phyloP scores from a whole-genome alignment of 2,797 vertebrate species.

The Cynodonichthys magdalenae region DNA sequence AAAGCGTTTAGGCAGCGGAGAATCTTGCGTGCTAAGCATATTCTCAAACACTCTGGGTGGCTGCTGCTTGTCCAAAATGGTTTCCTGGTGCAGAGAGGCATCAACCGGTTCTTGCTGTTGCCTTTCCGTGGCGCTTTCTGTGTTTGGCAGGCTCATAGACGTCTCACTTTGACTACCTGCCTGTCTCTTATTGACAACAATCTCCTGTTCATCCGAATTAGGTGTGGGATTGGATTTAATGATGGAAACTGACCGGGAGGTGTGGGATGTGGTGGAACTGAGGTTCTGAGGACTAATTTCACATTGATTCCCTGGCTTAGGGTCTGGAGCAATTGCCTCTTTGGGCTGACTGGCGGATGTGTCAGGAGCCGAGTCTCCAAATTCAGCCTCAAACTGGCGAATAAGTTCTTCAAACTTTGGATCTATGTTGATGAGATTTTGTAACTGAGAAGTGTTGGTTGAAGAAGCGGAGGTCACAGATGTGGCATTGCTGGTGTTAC shows the following conservation, averaged over 20 bases:
- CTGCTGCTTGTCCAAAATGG: slow-evolving; percentile 56
- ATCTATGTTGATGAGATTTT: slow-evolving; percentile 82
- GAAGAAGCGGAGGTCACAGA: slow-evolving; percentile 67
- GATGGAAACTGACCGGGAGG: slow-evolving; percentile 43
- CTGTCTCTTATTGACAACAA: slow-evolving; percentile 58
- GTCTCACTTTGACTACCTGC: slow-evolving; percentile 54
- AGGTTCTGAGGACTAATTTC: slow-evolving; percentile 66
- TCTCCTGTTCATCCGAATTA: slow-evolving; percentile 56
- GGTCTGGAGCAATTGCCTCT: slow-evolving; percentile 39
- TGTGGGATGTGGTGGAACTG: slow-evolving; percentile 52
- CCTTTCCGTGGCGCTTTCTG: slow-evolving; percentile 37
- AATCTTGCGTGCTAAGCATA: slow-evolving; percentile 78
- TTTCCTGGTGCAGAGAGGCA: slow-evolving; percentile 45
- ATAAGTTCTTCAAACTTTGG: slow-evolving; percentile 96
- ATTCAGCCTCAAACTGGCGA: slow-evolving; percentile 95
- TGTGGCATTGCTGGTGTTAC: slow-evolving; percentile 69
- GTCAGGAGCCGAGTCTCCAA: slow-evolving; percentile 81
- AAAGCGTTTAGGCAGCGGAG: slow-evolving; percentile 90
- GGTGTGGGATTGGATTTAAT: slow-evolving; percentile 44
- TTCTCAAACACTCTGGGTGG: slow-evolving; percentile 72
- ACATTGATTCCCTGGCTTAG: slow-evolving; percentile 49
- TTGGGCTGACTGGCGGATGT: slow-evolving; percentile 58
- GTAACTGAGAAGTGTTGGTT: slow-evolving; percentile 73
- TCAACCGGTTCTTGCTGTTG: slow-evolving; percentile 34
- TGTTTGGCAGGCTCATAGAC: slow-evolving; percentile 33